Evolutionary conservation across 2,888 invertebrate species (phyloP).

Genomic region (Ophioninae sp.): DNA sequence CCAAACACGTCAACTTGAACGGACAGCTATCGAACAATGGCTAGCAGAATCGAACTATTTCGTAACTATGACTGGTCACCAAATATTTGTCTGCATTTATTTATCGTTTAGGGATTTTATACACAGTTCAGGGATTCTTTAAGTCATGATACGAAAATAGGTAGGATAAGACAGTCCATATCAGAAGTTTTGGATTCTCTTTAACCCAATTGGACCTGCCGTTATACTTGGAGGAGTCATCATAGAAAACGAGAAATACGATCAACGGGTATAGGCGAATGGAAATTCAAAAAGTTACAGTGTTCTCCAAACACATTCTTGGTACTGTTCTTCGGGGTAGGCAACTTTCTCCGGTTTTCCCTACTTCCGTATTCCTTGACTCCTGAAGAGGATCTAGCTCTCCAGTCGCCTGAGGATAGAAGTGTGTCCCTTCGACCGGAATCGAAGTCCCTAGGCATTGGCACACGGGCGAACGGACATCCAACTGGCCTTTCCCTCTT

Average conservation of each 20-base stretch:
- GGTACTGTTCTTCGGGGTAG: background rate
- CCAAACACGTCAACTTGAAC: conserved; percentile 8
- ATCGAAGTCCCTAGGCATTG: conserved; percentile 67
- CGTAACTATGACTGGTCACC: background rate
- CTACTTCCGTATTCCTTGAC: conserved; percentile 16
- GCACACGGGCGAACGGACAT: conserved; percentile 69
- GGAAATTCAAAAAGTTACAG: background rate
- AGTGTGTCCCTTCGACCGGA: conserved; percentile 65
- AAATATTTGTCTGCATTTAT: background rate
- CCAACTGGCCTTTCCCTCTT: conserved; percentile 70
- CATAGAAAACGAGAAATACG: background rate
- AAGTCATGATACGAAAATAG: no score
- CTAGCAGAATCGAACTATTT: conserved; percentile 18
- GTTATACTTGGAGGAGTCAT: no score
- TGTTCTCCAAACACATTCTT: conserved; percentile 13
- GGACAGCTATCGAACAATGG: background rate
- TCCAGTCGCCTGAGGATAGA: conserved; percentile 45
- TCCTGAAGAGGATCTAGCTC: conserved; percentile 26
- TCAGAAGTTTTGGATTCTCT: no score
- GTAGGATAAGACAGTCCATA: no score
- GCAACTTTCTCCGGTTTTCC: conserved; percentile 34
- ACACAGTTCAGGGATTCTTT: background rate
- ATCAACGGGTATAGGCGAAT: background rate
- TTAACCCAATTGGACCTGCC: no score
- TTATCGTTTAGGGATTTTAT: background rate